Evolutionary conservation across 2,888 invertebrate genomes (phyloP).

Genomic region (Drosophila rellima): DNA sequence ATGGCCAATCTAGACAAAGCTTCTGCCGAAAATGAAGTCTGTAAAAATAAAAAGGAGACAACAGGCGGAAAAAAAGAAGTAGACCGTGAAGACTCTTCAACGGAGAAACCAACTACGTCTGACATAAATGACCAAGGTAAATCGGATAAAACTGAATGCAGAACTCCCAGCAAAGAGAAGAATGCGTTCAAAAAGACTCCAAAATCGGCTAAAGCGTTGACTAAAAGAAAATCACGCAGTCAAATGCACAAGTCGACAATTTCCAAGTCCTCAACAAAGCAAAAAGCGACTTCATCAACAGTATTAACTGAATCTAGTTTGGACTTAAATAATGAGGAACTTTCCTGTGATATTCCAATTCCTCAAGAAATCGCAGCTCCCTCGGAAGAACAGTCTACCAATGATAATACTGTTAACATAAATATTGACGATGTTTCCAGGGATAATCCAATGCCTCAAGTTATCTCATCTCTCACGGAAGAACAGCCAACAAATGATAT

Average conservation of each 20-base stretch:
- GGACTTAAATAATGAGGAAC: background rate
- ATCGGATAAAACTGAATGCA: background rate
- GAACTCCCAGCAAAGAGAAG: background rate
- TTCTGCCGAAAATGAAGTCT: background rate
- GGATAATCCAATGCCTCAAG: too few species aligned
- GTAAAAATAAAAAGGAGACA: background rate
- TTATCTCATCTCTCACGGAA: background rate
- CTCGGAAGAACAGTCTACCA: conserved; percentile 1
- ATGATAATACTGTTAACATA: background rate
- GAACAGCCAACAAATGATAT: background rate
- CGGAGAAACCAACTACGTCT: background rate
- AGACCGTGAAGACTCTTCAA: background rate
- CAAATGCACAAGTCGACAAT: background rate
- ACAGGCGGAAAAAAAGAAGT: background rate
- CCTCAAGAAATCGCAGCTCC: background rate
- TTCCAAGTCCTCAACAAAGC: background rate
- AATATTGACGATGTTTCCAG: background rate
- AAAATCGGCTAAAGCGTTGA: background rate
- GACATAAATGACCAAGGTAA: background rate
- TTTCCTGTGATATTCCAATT: background rate
- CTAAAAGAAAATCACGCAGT: background rate
- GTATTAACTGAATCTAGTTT: background rate
- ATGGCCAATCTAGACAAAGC: background rate
- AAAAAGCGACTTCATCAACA: background rate
- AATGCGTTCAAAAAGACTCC: background rate